Conservation (phyloP, 2,888 invertebrate genomes). For the Archips xylosteana region DNA sequence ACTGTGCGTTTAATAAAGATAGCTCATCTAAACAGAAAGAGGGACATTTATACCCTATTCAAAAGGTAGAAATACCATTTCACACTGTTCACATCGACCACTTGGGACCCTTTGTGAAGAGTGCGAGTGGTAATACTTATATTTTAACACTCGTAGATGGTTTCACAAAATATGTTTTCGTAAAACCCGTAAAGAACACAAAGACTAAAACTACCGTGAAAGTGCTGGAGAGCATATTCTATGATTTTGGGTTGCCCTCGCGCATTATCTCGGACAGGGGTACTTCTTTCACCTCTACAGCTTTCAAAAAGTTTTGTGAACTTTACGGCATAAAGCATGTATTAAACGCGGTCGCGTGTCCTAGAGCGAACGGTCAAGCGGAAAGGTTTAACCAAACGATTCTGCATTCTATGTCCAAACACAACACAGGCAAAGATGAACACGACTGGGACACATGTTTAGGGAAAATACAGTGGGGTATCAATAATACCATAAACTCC, state of each 20-base stretch:
- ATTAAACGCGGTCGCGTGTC: background rate
- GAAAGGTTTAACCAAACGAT: constrained; percentile 18
- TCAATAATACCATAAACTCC: constrained; percentile 43
- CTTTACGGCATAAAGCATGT: background rate
- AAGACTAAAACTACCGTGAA: constrained; percentile 30
- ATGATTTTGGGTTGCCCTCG: constrained; percentile 41
- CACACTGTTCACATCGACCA: constrained; percentile 33
- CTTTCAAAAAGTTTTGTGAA: constrained; percentile 12
- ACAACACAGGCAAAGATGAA: constrained; percentile 33
- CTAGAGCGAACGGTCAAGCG: background rate
- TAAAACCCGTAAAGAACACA: constrained; percentile 23
- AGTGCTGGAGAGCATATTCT: constrained; percentile 29
- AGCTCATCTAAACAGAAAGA: background rate
- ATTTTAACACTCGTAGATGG: constrained; percentile 34
- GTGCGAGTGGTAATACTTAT: constrained; percentile 32
- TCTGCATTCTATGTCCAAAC: constrained; percentile 40
- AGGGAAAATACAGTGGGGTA: constrained; percentile 43
- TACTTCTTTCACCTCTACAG: background rate
- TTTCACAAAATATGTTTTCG: constrained; percentile 37
- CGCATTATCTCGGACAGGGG: constrained; percentile 1
- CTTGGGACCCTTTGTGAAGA: constrained; percentile 39
- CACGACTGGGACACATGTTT: constrained; percentile 34
- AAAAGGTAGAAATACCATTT: constrained; percentile 19
- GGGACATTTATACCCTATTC: constrained; percentile 24
- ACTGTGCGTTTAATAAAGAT: constrained; percentile 40